Conservation (phyloP, 2,888 invertebrate genomes). For the Brachyptera putata region DNA sequence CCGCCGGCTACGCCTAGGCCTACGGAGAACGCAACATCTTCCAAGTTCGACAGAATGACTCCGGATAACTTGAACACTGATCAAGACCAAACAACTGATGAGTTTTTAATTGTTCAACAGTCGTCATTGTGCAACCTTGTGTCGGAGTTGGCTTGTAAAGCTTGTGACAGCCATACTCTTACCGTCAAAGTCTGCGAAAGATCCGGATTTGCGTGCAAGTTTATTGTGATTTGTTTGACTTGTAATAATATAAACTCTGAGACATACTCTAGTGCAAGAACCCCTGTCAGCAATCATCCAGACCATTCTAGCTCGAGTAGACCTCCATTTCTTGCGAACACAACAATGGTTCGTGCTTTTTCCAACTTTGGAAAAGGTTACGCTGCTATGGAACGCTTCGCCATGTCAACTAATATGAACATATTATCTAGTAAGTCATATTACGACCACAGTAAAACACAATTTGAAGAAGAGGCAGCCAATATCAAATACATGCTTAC, state of each 20-base stretch:
- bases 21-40: too few relatives aligned
- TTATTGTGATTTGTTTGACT: neutral
- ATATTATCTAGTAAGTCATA: neutral
- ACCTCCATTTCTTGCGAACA: neutral
- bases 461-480: neutral
- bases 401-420: neutral
- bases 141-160: too few relatives aligned
- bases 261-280: neutral
- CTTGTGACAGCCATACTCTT: too few relatives aligned
- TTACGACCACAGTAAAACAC: neutral
- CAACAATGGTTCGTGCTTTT: neutral
- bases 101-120: too few relatives aligned
- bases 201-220: neutral
- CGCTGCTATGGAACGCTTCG: neutral
- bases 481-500: neutral
- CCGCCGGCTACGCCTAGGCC: too few relatives aligned
- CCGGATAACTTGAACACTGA: too few relatives aligned
- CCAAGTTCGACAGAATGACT: too few relatives aligned
- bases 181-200: neutral
- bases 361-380: neutral
- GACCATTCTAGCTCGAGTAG: neutral
- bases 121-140: too few relatives aligned
- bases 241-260: neutral
- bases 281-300: neutral
- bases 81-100: too few relatives aligned